Percentiles rank a stretch among this genome's conserved stretches.
phyloP scores from a whole-genome alignment of 1,140 invertebrate species.

The Platyscapa corneri region DNA sequence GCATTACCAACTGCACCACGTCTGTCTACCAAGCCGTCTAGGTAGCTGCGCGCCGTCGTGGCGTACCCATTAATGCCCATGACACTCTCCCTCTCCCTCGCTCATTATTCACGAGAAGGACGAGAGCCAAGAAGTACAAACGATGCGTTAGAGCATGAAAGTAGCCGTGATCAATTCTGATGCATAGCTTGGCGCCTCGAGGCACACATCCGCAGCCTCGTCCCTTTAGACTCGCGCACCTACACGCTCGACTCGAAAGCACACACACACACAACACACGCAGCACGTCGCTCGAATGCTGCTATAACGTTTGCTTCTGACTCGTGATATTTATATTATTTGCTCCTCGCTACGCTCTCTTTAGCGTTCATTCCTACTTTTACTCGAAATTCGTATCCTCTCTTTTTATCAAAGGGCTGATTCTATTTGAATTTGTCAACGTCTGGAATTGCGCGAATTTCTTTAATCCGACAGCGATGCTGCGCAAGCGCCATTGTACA shows the following conservation, averaged over 20 bases:
- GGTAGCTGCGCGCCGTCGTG: background rate
- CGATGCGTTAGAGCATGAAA: slow-evolving; percentile 44
- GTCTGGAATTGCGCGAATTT: too few species aligned
- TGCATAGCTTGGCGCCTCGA: slow-evolving; percentile 28
- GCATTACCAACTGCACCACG: slow-evolving; percentile 38
- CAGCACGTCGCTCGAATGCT: background rate
- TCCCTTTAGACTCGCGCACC: background rate
- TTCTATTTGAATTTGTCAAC: too few species aligned
- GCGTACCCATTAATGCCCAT: background rate
- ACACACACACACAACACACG: background rate
- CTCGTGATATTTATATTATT: background rate
- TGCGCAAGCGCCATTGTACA: too few species aligned
- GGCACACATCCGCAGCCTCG: slow-evolving; percentile 9
- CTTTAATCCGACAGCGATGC: too few species aligned
- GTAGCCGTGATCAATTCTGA: slow-evolving; percentile 40
- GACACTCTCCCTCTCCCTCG: background rate
- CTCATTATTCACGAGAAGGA: background rate
- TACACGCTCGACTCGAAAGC: background rate
- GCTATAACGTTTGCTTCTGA: background rate
- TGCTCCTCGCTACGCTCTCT: too few species aligned
- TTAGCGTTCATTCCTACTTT: too few species aligned
- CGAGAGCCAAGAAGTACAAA: slow-evolving; percentile 22
- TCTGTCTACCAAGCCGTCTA: background rate
- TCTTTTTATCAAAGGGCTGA: too few species aligned
- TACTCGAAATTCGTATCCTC: too few species aligned